Conservation (phyloP, 2,888 invertebrate genomes). For the Dinocampus coccinellae region DNA sequence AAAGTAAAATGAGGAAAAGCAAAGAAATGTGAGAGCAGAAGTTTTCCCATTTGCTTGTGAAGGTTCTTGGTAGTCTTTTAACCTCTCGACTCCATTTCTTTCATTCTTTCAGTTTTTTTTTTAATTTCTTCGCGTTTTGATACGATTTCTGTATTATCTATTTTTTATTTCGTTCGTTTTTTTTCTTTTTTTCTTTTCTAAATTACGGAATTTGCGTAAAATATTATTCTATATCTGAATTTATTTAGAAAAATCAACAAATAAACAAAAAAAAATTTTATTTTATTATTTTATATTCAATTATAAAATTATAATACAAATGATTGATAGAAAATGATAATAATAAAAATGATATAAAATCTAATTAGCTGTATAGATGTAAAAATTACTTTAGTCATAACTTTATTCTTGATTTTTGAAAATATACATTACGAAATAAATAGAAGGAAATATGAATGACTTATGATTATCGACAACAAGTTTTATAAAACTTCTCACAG, state of each 20-base stretch:
- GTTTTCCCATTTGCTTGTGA: constrained; percentile 26
- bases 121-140: constrained; percentile 8
- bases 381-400: not conserved
- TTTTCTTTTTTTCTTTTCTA: not conserved
- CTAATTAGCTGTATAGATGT: not conserved
- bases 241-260: too few species aligned
- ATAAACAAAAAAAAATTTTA: too few species aligned
- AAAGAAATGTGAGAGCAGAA: constrained; percentile 23
- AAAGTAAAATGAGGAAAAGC: constrained; percentile 17
- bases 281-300: too few species aligned
- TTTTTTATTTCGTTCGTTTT: not conserved
- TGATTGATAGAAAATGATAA: too few species aligned
- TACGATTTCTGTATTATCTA: not conserved
- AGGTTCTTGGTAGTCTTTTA: constrained; percentile 31
- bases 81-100: constrained; percentile 18
- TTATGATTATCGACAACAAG: constrained; percentile 48
- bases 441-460: constrained; percentile 48
- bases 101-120: not conserved
- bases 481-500: constrained; percentile 28
- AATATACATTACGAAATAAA: constrained; percentile 19
- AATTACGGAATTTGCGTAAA: not conserved
- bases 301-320: too few species aligned
- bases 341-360: too few species aligned
- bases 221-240: too few species aligned
- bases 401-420: not conserved